phyloP scores from a whole-genome alignment of 2,888 invertebrate genomes.

The Eretmocerus hayati region DNA sequence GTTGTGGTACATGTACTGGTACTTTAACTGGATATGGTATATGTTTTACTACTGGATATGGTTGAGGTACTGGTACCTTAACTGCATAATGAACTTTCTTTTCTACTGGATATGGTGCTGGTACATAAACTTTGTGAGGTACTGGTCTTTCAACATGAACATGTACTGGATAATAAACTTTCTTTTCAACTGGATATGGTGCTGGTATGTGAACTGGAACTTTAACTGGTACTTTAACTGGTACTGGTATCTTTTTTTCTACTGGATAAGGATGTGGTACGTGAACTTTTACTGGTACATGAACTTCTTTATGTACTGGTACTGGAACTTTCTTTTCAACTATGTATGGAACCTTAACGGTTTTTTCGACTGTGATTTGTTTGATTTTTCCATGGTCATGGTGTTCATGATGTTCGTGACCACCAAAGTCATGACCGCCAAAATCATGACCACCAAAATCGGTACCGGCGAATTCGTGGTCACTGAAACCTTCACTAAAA shows the following conservation, averaged over 20 bases:
- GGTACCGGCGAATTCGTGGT: constrained; percentile 16
- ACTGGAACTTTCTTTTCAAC: constrained; percentile 59
- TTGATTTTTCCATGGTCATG: constrained; percentile 38
- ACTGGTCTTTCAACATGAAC: constrained; percentile 43
- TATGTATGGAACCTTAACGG: constrained; percentile 48
- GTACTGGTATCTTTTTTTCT: constrained; percentile 43
- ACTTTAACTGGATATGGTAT: constrained; percentile 65
- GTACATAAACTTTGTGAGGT: constrained; percentile 45
- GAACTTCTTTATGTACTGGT: constrained; percentile 42
- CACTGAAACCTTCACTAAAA: constrained; percentile 26
- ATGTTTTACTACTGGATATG: constrained; percentile 64
- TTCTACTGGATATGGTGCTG: constrained; percentile 44
- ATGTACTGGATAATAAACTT: constrained; percentile 33
- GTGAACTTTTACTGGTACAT: constrained; percentile 53
- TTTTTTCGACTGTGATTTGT: constrained; percentile 41
- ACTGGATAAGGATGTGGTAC: constrained; percentile 56
- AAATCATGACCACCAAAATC: constrained; percentile 23
- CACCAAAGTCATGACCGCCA: constrained; percentile 23
- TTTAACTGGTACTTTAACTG: constrained; percentile 43
- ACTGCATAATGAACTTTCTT: constrained; percentile 40
- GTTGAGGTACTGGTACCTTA: constrained; percentile 41
- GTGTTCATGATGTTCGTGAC: constrained; percentile 6
- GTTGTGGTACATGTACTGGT: constrained; percentile 67
- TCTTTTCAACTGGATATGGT: constrained; percentile 46
- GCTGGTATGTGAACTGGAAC: constrained; percentile 48